Evolutionary conservation across 2,888 invertebrate species (phyloP).

Genomic region (Apamea anceps): DNA sequence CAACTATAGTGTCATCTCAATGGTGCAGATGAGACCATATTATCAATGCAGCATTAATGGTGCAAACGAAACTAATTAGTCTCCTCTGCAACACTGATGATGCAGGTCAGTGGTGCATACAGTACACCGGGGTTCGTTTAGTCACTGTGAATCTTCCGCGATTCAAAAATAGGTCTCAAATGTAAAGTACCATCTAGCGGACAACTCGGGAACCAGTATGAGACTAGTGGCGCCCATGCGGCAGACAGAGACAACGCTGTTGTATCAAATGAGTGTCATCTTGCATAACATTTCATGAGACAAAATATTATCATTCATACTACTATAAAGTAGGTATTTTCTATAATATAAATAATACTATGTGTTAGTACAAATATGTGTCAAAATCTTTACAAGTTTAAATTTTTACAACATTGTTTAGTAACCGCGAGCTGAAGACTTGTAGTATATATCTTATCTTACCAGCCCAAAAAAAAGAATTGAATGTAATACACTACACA

Average conservation of each 20-base stretch:
- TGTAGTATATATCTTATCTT: too few species aligned
- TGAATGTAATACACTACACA: background rate
- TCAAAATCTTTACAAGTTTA: background rate
- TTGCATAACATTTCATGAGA: background rate
- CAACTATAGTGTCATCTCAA: too few species aligned
- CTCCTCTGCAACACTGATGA: too few species aligned
- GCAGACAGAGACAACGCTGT: background rate
- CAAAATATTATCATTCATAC: background rate
- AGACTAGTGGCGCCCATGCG: background rate
- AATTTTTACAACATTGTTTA: background rate
- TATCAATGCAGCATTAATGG: too few species aligned
- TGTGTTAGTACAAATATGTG: background rate
- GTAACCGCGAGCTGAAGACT: too few species aligned
- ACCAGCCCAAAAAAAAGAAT: background rate
- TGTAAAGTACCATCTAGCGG: slow-evolving; percentile 45
- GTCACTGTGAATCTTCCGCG: background rate
- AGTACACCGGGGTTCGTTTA: background rate
- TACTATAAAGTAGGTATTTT: background rate
- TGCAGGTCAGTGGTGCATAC: too few species aligned
- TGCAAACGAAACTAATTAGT: too few species aligned
- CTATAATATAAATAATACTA: background rate
- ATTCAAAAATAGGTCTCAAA: background rate
- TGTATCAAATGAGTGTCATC: background rate
- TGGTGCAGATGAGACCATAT: too few species aligned
- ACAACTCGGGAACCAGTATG: slow-evolving; percentile 1